Conservation (phyloP, 2,888 invertebrate genomes). For the Brachyptera putata region DNA sequence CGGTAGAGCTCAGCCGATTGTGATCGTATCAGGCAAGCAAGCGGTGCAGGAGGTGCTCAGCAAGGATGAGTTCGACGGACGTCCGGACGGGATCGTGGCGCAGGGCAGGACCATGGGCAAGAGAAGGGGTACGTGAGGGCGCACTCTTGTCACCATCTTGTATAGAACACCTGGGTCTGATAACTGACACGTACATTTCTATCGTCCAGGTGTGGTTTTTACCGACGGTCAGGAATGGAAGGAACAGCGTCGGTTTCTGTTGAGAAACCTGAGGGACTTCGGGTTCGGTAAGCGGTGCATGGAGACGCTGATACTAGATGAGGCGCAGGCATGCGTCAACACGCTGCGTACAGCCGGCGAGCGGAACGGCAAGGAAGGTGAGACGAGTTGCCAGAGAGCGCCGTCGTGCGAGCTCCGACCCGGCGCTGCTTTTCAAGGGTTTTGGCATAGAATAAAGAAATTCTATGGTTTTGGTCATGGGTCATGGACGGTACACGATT, state of each 20-base stretch:
- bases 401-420: too few species aligned
- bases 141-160: too few species aligned
- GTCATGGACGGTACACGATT: too few species aligned
- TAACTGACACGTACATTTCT: too few species aligned
- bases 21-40: slow-evolving; percentile 58
- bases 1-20: slow-evolving; percentile 66
- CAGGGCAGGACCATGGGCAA: slow-evolving; percentile 60
- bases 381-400: too few species aligned
- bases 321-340: slow-evolving; percentile 19
- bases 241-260: slow-evolving; percentile 28
- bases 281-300: slow-evolving; percentile 29
- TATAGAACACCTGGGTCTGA: too few species aligned
- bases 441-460: too few species aligned
- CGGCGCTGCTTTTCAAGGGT: too few species aligned
- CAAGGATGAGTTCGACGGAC: slow-evolving; percentile 57
- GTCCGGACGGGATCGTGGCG: slow-evolving; percentile 63
- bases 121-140: slow-evolving; percentile 47
- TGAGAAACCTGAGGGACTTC: slow-evolving; percentile 28
- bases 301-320: slow-evolving; percentile 28
- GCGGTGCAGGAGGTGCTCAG: slow-evolving; percentile 52
- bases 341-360: neutral
- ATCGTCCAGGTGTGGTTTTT: slow-evolving; percentile 28
- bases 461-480: too few species aligned
- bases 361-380: neutral
- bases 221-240: slow-evolving; percentile 30